These are phyloP conservation scores for Gymnocypris eckloni DNA, from an alignment of 2,797 vertebrate genomes.

Conservation along the genomic window DNA sequence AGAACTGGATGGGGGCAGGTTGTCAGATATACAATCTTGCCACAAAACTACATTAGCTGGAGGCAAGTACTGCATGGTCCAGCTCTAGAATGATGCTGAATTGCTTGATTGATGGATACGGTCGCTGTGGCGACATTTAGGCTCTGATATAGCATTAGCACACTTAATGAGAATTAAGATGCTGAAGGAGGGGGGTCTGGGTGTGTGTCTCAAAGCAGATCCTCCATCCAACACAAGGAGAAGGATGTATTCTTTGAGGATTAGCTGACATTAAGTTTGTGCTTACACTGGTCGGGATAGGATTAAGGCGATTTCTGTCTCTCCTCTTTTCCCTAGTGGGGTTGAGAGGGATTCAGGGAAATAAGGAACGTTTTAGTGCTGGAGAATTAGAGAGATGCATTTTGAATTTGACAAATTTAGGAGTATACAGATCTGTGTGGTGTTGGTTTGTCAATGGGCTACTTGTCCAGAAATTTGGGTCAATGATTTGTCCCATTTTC, in stretches of 20 bases:
- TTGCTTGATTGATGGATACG: slow-evolving; percentile 63
- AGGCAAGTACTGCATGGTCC: slow-evolving; percentile 33
- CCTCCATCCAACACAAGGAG: slow-evolving; percentile 67
- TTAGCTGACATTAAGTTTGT: slow-evolving; percentile 86
- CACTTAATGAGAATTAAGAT: slow-evolving; percentile 84
- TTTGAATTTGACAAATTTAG: slow-evolving; percentile 47
- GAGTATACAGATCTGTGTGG: slow-evolving; percentile 44
- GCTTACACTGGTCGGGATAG: slow-evolving; percentile 81
- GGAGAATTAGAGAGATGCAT: slow-evolving; percentile 49
- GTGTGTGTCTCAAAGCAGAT: slow-evolving; percentile 59
- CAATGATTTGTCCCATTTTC: background rate
- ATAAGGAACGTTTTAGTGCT: background rate
- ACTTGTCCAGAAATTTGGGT: background rate
- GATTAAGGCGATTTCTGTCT: slow-evolving; percentile 82
- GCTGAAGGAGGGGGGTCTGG: slow-evolving; percentile 70
- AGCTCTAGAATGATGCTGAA: slow-evolving; percentile 43
- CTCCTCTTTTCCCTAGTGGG: slow-evolving; percentile 68
- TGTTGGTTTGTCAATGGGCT: slow-evolving; percentile 73
- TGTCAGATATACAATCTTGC: slow-evolving; percentile 30
- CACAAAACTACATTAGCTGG: slow-evolving; percentile 41
- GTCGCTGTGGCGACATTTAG: slow-evolving; percentile 74
- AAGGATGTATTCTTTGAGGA: slow-evolving; percentile 85
- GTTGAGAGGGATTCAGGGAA: slow-evolving; percentile 59
- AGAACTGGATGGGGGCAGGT: slow-evolving; percentile 18
- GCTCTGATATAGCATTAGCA: slow-evolving; percentile 82